Percentiles rank a stretch among this genome's conserved stretches.
These are phyloP conservation scores for Monochamus alternatus DNA, from an alignment of 2,888 invertebrate species.

Conservation along the genomic window DNA sequence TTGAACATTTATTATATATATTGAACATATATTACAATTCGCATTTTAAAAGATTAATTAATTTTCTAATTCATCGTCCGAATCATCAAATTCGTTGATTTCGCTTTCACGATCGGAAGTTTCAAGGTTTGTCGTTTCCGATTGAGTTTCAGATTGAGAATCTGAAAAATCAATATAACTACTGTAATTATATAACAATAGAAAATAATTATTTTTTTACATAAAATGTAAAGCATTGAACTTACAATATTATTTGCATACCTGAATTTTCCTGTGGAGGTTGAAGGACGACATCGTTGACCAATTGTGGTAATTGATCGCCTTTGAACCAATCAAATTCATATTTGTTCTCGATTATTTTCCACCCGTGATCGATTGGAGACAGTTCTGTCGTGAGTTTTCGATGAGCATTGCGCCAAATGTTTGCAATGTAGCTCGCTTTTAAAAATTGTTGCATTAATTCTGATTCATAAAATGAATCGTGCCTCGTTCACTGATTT, in stretches of 20 bases:
- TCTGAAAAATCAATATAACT: not conserved
- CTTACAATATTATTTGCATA: conserved; percentile 10
- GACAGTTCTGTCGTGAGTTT: conserved; percentile 44
- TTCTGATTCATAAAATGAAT: conserved; percentile 44
- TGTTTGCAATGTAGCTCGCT: conserved; percentile 47
- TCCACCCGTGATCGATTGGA: conserved; percentile 48
- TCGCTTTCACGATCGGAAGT: too few relatives aligned
- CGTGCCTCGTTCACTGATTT: conserved; percentile 38
- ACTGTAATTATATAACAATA: not conserved
- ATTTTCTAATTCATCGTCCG: too few relatives aligned
- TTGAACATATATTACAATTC: too few relatives aligned
- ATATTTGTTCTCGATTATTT: conserved; percentile 42
- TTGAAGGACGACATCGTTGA: conserved; percentile 32
- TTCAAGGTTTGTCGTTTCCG: too few relatives aligned
- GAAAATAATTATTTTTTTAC: conserved; percentile 18
- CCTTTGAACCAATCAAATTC: conserved; percentile 32
- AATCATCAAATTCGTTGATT: too few relatives aligned
- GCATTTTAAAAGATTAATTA: too few relatives aligned
- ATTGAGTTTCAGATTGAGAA: too few relatives aligned
- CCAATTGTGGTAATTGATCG: conserved; percentile 26
- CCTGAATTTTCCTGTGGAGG: conserved; percentile 33
- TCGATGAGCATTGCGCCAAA: conserved; percentile 50
- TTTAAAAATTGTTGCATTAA: conserved; percentile 50
- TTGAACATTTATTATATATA: too few relatives aligned
- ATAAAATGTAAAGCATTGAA: conserved; percentile 13